These are phyloP conservation scores for Pelagia noctiluca DNA, from an alignment of 30 jellyfish, hydroid and myxozoan genomes.

Conservation along the genomic window DNA sequence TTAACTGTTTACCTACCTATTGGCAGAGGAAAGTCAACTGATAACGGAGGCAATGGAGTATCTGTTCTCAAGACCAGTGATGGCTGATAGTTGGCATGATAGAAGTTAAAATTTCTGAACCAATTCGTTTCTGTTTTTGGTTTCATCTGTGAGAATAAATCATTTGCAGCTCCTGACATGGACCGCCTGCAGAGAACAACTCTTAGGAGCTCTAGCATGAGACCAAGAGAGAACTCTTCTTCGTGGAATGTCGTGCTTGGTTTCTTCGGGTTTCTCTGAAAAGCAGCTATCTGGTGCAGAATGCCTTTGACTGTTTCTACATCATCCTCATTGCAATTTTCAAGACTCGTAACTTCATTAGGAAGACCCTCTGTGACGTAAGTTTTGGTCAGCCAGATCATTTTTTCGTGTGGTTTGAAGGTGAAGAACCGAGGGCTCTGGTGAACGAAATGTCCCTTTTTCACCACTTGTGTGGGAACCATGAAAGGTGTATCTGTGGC, in stretches of 20 bases:
- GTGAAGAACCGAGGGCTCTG: slow-evolving; percentile 48
- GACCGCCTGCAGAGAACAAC: slow-evolving; percentile 22
- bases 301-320: slow-evolving; percentile 46
- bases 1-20: slow-evolving; percentile 17
- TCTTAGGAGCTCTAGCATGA: slow-evolving; percentile 67
- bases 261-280: slow-evolving; percentile 28
- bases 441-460: slow-evolving; percentile 56
- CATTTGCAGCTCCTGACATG: neutral
- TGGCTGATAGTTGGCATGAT: slow-evolving; percentile 60
- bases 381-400: slow-evolving; percentile 93
- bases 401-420: slow-evolving; percentile 56
- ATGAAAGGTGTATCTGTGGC: slow-evolving; percentile 66
- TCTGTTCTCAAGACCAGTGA: slow-evolving; percentile 41
- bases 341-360: slow-evolving; percentile 15
- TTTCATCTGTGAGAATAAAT: slow-evolving; percentile 37
- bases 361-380: slow-evolving; percentile 74
- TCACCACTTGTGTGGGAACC: slow-evolving; percentile 63
- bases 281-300: slow-evolving; percentile 67
- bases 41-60: slow-evolving; percentile 32
- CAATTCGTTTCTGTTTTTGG: slow-evolving; percentile 65
- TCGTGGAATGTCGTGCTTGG: slow-evolving; percentile 50
- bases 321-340: neutral
- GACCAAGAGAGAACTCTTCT: slow-evolving; percentile 78
- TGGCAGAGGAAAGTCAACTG: slow-evolving; percentile 56
- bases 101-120: slow-evolving; percentile 68